Percentiles rank a stretch among this genome's conserved stretches.
Conservation (phyloP, 1,140 invertebrate genomes). For the Listronotus oregonensis region DNA sequence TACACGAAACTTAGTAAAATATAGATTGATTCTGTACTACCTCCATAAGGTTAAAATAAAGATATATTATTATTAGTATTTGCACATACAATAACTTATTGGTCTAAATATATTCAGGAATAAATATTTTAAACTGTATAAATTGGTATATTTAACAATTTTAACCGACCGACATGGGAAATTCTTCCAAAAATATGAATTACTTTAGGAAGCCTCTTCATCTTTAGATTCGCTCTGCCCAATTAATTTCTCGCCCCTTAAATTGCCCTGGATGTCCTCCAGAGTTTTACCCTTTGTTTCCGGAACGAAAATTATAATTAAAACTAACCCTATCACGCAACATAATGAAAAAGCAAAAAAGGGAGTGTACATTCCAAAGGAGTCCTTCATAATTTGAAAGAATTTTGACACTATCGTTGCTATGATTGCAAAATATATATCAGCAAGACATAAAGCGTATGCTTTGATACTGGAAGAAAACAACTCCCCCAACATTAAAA, state of each 20-base stretch:
- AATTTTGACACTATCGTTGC: constrained; percentile 77
- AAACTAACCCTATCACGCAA: constrained; percentile 66
- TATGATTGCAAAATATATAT: constrained; percentile 71
- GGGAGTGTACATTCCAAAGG: constrained; percentile 68
- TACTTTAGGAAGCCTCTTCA: not conserved
- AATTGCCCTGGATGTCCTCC: constrained; percentile 55
- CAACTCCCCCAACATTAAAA: constrained; percentile 74
- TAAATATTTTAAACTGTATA: too few species aligned
- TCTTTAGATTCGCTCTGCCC: not conserved
- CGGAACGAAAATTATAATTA: constrained; percentile 69
- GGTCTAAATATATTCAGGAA: too few species aligned
- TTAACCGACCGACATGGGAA: too few species aligned
- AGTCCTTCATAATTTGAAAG: constrained; percentile 68
- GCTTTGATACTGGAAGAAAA: constrained; percentile 74
- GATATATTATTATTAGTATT: too few species aligned
- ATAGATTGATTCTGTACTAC: too few species aligned
- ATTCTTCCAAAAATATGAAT: too few species aligned
- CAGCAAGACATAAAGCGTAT: constrained; percentile 70
- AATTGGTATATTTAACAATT: too few species aligned
- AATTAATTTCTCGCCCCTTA: constrained; percentile 33
- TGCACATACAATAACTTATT: too few species aligned
- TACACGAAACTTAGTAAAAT: too few species aligned
- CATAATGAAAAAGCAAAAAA: constrained; percentile 76
- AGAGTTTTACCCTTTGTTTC: constrained; percentile 85
- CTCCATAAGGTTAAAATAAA: too few species aligned